A percentile compares a stretch with the other conserved stretches of the same genome.
These are phyloP conservation scores for Pseudomyrmex cubaensis DNA, from an alignment of 1,140 invertebrate genomes.

Conservation along the genomic window DNA sequence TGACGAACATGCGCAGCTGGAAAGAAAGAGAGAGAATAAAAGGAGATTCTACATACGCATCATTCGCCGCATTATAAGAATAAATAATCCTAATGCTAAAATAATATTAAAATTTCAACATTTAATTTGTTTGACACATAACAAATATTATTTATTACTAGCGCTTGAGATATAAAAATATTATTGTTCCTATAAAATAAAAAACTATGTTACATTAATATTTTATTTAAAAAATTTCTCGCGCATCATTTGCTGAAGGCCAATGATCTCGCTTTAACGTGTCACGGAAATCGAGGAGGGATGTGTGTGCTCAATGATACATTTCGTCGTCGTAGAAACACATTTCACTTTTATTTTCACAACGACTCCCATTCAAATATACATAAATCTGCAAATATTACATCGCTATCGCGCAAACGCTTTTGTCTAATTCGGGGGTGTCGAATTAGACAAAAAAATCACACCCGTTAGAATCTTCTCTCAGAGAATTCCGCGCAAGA, in stretches of 20 bases:
- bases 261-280: neutral
- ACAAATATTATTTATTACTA: no score
- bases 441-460: slow-evolving; percentile 39
- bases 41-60: neutral
- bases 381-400: slow-evolving; percentile 59
- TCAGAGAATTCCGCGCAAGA: neutral
- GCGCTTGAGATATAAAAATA: neutral
- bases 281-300: neutral
- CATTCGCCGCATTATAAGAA: neutral
- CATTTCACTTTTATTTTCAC: slow-evolving; percentile 47
- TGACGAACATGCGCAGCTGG: neutral
- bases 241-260: neutral
- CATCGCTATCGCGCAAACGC: slow-evolving; percentile 30
- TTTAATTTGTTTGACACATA: no score
- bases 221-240: neutral
- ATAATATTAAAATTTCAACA: no score
- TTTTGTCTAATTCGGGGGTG: neutral
- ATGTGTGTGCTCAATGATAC: neutral
- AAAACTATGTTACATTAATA: neutral
- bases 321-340: slow-evolving; percentile 18
- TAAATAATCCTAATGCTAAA: no score
- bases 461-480: slow-evolving; percentile 22
- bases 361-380: slow-evolving; percentile 52
- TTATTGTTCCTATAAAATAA: neutral
- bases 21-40: neutral